phyloP scores from a whole-genome alignment of 2,888 invertebrate species.

The Sepioteuthis lessoniana region DNA sequence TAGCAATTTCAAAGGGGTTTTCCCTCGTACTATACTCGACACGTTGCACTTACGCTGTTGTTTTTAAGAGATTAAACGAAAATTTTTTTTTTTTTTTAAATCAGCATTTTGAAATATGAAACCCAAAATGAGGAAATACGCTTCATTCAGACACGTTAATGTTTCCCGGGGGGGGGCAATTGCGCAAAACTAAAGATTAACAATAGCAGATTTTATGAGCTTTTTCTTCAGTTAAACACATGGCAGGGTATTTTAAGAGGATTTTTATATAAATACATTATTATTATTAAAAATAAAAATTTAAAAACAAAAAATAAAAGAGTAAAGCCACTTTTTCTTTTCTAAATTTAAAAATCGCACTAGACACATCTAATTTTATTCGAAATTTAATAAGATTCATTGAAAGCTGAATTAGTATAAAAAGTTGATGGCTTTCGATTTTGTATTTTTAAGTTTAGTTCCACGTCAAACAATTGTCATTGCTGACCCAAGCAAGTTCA shows the following conservation, averaged over 20 bases:
- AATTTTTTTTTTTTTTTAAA: too few relatives aligned
- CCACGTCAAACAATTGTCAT: not conserved
- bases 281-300: too few relatives aligned
- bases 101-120: too few relatives aligned
- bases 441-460: not conserved
- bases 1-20: constrained; percentile 33
- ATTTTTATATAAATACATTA: not conserved
- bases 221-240: not conserved
- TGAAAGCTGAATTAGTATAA: not conserved
- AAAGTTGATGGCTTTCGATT: not conserved
- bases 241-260: not conserved
- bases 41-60: not conserved
- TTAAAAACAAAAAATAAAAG: too few relatives aligned
- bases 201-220: too few relatives aligned
- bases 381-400: not conserved
- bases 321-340: not conserved
- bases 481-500: not conserved
- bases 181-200: not conserved
- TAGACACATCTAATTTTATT: not conserved
- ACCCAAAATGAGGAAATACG: too few relatives aligned
- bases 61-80: too few relatives aligned
- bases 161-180: not conserved
- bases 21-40: not conserved
- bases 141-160: too few relatives aligned
- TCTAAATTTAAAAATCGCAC: not conserved